Conservation (phyloP, 2,113 vertebrate species). For the Cynoglossus semilaevis region DNA sequence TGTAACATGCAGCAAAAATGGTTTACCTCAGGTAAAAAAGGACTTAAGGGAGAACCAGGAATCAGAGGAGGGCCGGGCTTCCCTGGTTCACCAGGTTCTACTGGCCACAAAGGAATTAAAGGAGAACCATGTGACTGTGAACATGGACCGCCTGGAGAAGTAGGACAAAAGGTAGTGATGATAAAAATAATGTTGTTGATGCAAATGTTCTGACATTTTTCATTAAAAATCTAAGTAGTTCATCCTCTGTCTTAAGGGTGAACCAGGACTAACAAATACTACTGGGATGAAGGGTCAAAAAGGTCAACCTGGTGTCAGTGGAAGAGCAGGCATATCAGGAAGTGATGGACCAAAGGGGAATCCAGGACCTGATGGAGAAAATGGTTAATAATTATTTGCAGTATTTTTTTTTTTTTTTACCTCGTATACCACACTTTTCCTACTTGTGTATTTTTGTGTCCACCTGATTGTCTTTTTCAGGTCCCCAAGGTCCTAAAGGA, state of each 20-base stretch:
- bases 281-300: slow-evolving; percentile 45
- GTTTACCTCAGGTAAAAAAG: slow-evolving; percentile 74
- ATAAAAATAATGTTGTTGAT: background rate
- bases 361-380: slow-evolving; percentile 46
- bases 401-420: background rate
- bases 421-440: background rate
- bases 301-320: slow-evolving; percentile 47
- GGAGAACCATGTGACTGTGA: slow-evolving; percentile 75
- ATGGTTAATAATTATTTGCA: slow-evolving; percentile 34
- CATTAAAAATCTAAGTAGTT: background rate
- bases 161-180: slow-evolving; percentile 80
- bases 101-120: slow-evolving; percentile 76
- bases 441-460: background rate
- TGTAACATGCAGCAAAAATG: background rate
- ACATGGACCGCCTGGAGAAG: slow-evolving; percentile 72
- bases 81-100: slow-evolving; percentile 70
- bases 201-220: background rate
- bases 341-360: slow-evolving; percentile 42
- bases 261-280: slow-evolving; percentile 19
- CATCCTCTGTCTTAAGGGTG: slow-evolving; percentile 42
- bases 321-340: slow-evolving; percentile 39
- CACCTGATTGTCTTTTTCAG: slow-evolving; percentile 24
- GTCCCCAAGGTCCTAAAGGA: slow-evolving; percentile 51
- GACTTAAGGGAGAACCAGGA: slow-evolving; percentile 77
- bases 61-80: slow-evolving; percentile 71